phyloP scores from a whole-genome alignment of 37 sponge, comb jelly and placozoan genomes.

The Amphimedon queenslandica region DNA sequence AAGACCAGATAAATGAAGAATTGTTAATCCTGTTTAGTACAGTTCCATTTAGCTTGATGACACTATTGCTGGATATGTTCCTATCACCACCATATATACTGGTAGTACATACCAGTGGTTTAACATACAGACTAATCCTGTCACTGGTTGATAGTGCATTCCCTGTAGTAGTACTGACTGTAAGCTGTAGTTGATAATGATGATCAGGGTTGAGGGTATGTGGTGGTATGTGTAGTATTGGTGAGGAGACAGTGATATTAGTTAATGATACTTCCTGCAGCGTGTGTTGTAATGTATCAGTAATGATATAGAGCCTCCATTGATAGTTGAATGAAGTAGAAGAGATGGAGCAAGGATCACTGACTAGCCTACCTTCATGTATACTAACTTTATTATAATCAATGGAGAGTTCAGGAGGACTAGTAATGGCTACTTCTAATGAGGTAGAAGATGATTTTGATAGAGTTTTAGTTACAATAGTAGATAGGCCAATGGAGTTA shows the following conservation, averaged over 20 bases:
- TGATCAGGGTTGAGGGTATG: not conserved
- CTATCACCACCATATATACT: conserved; percentile 44
- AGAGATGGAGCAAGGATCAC: conserved; percentile 2
- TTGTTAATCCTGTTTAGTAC: too few species aligned
- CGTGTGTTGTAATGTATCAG: conserved; percentile 12
- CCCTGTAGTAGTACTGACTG: not conserved
- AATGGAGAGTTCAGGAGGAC: not conserved
- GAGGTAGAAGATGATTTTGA: conserved; percentile 2
- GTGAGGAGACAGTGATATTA: not conserved
- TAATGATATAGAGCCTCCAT: conserved; percentile 27
- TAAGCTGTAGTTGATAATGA: conserved; percentile 13
- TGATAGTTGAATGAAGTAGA: not conserved
- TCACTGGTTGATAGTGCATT: not conserved
- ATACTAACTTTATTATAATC: not conserved
- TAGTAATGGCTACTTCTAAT: conserved; percentile 9
- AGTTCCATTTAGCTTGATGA: too few species aligned
- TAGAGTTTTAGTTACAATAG: conserved; percentile 6
- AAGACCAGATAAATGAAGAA: conserved; percentile 52
- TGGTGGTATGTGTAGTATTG: conserved; percentile 32
- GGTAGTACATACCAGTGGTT: conserved; percentile 6
- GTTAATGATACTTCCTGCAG: conserved; percentile 5
- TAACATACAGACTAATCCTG: conserved; percentile 10
- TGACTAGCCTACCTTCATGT: conserved; percentile 7
- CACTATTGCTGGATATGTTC: conserved; percentile 21
- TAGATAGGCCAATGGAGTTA: conserved; percentile 50